Evolutionary conservation across 1,140 invertebrate genomes (phyloP).

Genomic region (Drosophila chauvacae): DNA sequence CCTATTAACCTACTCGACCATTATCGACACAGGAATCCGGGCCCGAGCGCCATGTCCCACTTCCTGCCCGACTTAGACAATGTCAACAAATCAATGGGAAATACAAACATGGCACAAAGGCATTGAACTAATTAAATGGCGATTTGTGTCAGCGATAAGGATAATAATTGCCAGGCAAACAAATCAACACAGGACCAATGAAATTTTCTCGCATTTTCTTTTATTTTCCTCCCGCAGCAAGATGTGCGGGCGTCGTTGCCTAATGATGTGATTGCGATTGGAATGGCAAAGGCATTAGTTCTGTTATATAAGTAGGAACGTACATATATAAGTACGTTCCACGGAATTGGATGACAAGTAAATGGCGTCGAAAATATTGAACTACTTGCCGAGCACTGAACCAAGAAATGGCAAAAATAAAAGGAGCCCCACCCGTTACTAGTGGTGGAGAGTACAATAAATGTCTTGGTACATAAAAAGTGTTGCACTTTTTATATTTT

Average conservation of each 20-base stretch:
- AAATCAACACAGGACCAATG: slow-evolving; percentile 54
- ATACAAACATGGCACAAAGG: slow-evolving; percentile 65
- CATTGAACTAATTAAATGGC: slow-evolving; percentile 78
- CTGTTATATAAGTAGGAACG: neutral
- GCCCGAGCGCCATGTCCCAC: slow-evolving; percentile 10
- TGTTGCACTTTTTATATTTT: too few relatives aligned
- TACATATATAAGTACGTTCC: slow-evolving; percentile 4
- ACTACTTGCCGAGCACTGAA: slow-evolving; percentile 67
- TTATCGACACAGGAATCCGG: slow-evolving; percentile 20
- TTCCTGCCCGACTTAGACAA: slow-evolving; percentile 37
- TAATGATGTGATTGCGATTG: slow-evolving; percentile 71
- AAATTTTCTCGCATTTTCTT: slow-evolving; percentile 49
- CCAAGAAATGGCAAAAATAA: slow-evolving; percentile 66
- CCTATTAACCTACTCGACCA: slow-evolving; percentile 40
- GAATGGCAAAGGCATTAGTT: slow-evolving; percentile 32
- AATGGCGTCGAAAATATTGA: slow-evolving; percentile 71
- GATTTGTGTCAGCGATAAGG: slow-evolving; percentile 80
- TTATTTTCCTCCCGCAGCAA: slow-evolving; percentile 13
- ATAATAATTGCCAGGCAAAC: slow-evolving; percentile 78
- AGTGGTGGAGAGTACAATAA: neutral
- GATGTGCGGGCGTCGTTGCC: slow-evolving; percentile 48
- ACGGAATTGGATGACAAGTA: slow-evolving; percentile 59
- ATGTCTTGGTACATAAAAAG: too few relatives aligned
- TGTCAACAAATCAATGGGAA: slow-evolving; percentile 78
- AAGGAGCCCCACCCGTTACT: neutral